Percentiles rank a stretch among this genome's conserved stretches.
These are phyloP conservation scores for Drosophila persimilis DNA, from an alignment of 1,140 invertebrate genomes.

Conservation along the genomic window DNA sequence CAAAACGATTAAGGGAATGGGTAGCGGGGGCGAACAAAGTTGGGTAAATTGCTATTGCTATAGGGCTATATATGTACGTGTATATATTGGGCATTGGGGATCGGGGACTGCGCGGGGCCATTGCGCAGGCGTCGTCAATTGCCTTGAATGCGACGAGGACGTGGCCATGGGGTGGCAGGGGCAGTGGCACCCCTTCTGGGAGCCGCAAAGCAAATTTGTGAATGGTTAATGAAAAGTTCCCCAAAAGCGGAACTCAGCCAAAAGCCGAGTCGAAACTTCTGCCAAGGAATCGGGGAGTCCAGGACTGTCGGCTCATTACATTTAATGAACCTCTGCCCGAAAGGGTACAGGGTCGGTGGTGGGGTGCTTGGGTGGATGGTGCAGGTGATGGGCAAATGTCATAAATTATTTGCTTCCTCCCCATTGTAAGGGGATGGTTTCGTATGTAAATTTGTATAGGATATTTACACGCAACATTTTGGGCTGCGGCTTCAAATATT, in stretches of 20 bases:
- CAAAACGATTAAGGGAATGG: conserved; percentile 15
- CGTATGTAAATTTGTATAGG: conserved; percentile 69
- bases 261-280: conserved; percentile 7
- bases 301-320: conserved; percentile 67
- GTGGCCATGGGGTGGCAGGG: conserved; percentile 29
- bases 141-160: conserved; percentile 64
- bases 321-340: conserved; percentile 61
- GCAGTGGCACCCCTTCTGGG: not conserved
- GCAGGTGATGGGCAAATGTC: conserved; percentile 65
- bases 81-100: not conserved
- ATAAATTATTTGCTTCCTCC: conserved; percentile 61
- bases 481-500: conserved; percentile 76
- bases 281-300: conserved; percentile 6
- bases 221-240: conserved; percentile 80
- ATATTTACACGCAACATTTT: conserved; percentile 80
- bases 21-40: conserved; percentile 57
- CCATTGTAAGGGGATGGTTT: conserved; percentile 16
- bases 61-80: not conserved
- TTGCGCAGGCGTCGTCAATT: conserved; percentile 61
- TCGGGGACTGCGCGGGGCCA: not conserved
- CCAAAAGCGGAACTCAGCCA: conserved; percentile 18
- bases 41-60: conserved; percentile 23
- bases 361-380: not conserved
- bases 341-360: no score
- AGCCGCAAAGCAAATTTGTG: conserved; percentile 78